Percentiles rank a stretch among this genome's conserved stretches.
Conservation (phyloP, 2,797 vertebrate species). For the Glossophaga mutica region DNA sequence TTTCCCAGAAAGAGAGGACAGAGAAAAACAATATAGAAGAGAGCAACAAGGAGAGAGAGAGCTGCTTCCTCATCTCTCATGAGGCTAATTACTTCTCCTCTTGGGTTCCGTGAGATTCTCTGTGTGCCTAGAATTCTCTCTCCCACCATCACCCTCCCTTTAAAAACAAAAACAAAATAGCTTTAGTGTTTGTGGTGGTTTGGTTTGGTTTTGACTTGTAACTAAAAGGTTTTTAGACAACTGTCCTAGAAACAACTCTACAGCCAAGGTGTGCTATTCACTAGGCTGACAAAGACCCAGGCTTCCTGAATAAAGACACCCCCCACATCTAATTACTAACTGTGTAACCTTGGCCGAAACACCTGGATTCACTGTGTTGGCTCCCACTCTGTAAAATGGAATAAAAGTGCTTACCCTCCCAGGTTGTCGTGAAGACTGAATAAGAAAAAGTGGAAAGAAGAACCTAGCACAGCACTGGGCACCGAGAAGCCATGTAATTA, state of each 20-base stretch:
- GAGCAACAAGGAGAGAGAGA: background rate
- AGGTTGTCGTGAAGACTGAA: background rate
- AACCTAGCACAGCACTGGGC: background rate
- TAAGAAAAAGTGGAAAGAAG: background rate
- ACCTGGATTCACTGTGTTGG: background rate
- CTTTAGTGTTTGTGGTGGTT: background rate
- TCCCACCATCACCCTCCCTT: background rate
- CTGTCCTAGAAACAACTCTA: background rate
- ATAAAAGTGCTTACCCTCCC: background rate
- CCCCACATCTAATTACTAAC: background rate
- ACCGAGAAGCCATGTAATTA: background rate
- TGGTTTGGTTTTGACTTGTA: background rate
- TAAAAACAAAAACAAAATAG: slow-evolving; percentile 32
- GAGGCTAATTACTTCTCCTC: slow-evolving; percentile 64
- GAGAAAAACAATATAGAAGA: background rate
- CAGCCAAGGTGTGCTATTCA: background rate
- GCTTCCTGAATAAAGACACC: background rate
- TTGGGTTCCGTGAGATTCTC: slow-evolving; percentile 42
- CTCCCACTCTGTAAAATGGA: background rate
- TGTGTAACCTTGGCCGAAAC: background rate
- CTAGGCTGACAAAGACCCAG: background rate
- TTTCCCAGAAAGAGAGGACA: background rate
- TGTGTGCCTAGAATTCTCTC: slow-evolving; percentile 23
- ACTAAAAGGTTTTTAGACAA: slow-evolving; percentile 30
- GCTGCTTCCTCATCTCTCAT: slow-evolving; percentile 29